These are phyloP conservation scores for Dicyrtomina minuta DNA, from an alignment of 2,888 invertebrate species.

Conservation along the genomic window DNA sequence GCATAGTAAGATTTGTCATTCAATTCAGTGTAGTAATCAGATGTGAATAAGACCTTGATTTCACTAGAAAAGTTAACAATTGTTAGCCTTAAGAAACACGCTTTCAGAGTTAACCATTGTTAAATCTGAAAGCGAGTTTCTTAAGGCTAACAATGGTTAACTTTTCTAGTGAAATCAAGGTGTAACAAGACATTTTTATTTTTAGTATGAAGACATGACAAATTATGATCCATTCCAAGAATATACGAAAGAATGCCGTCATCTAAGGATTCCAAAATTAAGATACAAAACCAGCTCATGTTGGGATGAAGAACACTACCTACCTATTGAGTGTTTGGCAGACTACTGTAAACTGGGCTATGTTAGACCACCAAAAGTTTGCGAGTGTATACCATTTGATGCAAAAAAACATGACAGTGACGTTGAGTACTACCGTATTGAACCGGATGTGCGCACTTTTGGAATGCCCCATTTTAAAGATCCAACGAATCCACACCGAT, in stretches of 20 bases:
- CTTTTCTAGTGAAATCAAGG: too few relatives aligned
- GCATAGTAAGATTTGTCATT: too few relatives aligned
- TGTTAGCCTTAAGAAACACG: too few relatives aligned
- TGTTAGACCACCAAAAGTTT: constrained; percentile 42
- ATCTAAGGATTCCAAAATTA: constrained; percentile 47
- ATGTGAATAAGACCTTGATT: too few relatives aligned
- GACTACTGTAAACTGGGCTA: constrained; percentile 44
- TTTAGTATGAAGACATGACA: constrained; percentile 47
- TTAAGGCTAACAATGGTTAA: too few relatives aligned
- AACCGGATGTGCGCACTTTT: constrained; percentile 43
- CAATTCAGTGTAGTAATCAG: too few relatives aligned
- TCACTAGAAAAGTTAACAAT: too few relatives aligned
- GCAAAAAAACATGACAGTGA: constrained; percentile 42
- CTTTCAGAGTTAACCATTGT: too few relatives aligned
- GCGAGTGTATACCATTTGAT: constrained; percentile 50
- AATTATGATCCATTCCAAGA: constrained; percentile 47
- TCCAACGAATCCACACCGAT: constrained; percentile 46
- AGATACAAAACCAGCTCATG: constrained; percentile 44
- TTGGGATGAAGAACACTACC: constrained; percentile 49
- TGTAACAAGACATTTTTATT: too few relatives aligned
- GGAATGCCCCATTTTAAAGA: constrained; percentile 48
- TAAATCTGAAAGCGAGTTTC: too few relatives aligned
- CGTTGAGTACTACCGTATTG: constrained; percentile 43
- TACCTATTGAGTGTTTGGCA: constrained; percentile 45
- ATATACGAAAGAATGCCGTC: constrained; percentile 42